Evolutionary conservation across 2,113 vertebrate species (phyloP), one percentile per base, ranked within the genome.

Genomic region (Tympanuchus pallidicinctus): DNA sequence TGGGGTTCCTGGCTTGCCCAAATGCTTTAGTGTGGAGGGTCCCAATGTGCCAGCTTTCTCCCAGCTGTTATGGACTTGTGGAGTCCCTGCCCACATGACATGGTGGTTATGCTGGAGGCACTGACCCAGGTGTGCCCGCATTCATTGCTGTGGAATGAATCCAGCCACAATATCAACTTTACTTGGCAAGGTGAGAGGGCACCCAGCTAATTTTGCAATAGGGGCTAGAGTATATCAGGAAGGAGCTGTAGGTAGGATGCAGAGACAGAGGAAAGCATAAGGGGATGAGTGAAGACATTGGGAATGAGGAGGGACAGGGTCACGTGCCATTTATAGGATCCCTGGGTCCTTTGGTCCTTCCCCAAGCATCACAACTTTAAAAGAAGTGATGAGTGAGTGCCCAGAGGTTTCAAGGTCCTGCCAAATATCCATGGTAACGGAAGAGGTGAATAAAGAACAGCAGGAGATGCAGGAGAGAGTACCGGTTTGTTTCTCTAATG

Each of bases 321-420:
- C 43, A 42, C 11, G 6, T 24, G 34, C 8, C 40, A 7, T 48
- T 45, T 38, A 1, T 20, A 63, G n/a, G 52, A 88, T 76, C 36
- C 47, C 72, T 80, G 43, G 6, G 8, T 80, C 42, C 52, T 76
- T 80, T 36, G 4, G 8, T 80, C 65, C n/a, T 94, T 92, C 84
- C 32, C 69, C 80, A 93, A 76, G 90, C 34, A 95, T 75, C 61
- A 89, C 32, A 77, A 36, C 19, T n/a, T 21, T 59, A 76, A 80
- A 88, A 32, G 69, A 43, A 34, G 38, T 61, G 30, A 47, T 66
- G 30, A 83, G 66, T 38, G 36, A 13, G 45, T 63, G 24, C 56
- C 38, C 78, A 75, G 43, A 18, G 5, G 2, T 90, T 91, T 88
- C 65, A 54, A 88, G 52, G 14, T 32, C 75, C 73, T 80, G 86